phyloP scores from a whole-genome alignment of 92 coral and sea anemone genomes.

The Phenganax stokvisi region DNA sequence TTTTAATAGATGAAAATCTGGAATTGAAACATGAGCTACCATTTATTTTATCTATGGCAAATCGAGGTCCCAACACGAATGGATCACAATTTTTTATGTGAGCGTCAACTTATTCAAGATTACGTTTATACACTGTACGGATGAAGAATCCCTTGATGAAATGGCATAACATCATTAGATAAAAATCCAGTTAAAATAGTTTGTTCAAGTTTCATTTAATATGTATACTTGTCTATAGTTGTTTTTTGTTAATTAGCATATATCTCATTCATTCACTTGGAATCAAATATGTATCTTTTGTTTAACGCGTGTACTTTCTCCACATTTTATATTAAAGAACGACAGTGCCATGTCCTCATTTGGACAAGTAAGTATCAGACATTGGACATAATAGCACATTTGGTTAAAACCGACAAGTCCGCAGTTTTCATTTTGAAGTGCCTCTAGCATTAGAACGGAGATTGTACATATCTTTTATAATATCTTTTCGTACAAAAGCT shows the following conservation, averaged over 20 bases:
- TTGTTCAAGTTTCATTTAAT: too few relatives aligned
- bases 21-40: conserved; percentile 70
- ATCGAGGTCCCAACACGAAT: conserved; percentile 97
- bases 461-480: too few relatives aligned
- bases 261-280: background rate
- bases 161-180: too few relatives aligned
- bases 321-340: conserved; percentile 52
- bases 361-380: conserved; percentile 69
- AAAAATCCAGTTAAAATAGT: too few relatives aligned
- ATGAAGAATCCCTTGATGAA: too few relatives aligned
- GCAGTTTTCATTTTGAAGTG: too few relatives aligned
- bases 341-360: conserved; percentile 88
- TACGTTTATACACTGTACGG: too few relatives aligned
- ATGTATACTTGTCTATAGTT: too few relatives aligned
- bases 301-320: background rate
- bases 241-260: too few relatives aligned
- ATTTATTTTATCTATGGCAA: conserved; percentile 90
- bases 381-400: background rate
- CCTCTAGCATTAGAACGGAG: too few relatives aligned
- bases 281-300: background rate
- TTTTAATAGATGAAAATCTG: conserved; percentile 67
- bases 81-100: conserved; percentile 99
- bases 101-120: conserved; percentile 22
- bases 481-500: too few relatives aligned
- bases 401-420: too few relatives aligned